Base-by-base conservation (phyloP, 2,113 vertebrate species). In the Sceloporus tristichus region DNA sequence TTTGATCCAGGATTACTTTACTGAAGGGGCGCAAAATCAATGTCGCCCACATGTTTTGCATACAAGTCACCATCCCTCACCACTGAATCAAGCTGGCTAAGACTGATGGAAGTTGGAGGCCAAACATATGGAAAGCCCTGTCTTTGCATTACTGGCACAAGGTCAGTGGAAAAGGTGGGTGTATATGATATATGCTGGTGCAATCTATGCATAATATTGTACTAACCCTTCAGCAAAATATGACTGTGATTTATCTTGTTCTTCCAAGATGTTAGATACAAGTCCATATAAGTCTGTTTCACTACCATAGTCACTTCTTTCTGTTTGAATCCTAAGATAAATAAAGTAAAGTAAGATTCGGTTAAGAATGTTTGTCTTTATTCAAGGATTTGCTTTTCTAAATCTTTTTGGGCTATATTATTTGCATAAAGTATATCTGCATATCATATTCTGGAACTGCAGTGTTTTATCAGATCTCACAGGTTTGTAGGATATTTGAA, bases 251-350 rank as follows among this genome's bases (percentile, higher is more conserved):
- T 98, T 97, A 87, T 98, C 97, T 91, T 96, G 96, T 85, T 98
- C 98, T 92, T 98, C 98, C 94, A 99, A 95, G 95, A 99, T 99
- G 92, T 98, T 97, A 89, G 98, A 98, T 88, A 99, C 98, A 19
- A 99, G 97, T 90, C 97, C 97, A 94, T 98, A 98, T 11, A 99
- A 96, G 94, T 99, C 98, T 91, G 96, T 95, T 94, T 99, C 98
- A 93, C 97, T 98, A 86, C 97, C 98, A 96, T 96, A 97, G 87
- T 98, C 97, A 87, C 92, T 96, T 91, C 92, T 94, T 95, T 98
- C 97, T 18, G 92, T 90, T 21, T 96, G 95, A 95, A 96, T 96
- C 94, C 98, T 99, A 89, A 90, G 1, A 85, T 87, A 90, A 80
- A 80, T n/a, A 90, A 73, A 88, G 86, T 65, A 82, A 18, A 75